Base-by-base conservation (phyloP, 2,888 invertebrate species). In the Helobdella robusta region DNA sequence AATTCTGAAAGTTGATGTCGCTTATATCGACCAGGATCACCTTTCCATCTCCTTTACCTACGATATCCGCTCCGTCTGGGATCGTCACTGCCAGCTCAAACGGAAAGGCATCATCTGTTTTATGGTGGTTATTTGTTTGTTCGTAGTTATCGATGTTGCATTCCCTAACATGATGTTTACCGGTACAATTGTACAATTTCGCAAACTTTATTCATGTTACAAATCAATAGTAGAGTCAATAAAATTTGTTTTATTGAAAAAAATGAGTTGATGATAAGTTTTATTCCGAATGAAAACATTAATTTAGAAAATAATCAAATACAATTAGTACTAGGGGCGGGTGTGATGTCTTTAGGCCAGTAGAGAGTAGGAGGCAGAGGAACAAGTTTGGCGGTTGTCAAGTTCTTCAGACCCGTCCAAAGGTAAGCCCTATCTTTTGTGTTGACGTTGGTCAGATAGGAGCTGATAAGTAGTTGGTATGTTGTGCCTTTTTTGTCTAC, bases 21-120 rank as follows among this genome's bases (percentile, higher is more conserved):
- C 30, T 56, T n/a, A 56, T n/a, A 28, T 56, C 56, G 25, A 56
- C 56, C 32, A 56, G 5, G 56, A 56, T 28, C 28, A 56, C 56
- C 30, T 30, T 25, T 6, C 56, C 56, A 11, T 56, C 56, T 28
- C 1, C 8, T 28, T 56, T 56, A 30, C 56, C 56, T 1, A 18
- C 32, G 25, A 56, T 5, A 11, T 28, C 30, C n/a, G 56, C 20
- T 30, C 56, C 56, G 32, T 56, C 56, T 28, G 56, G 56, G 1
- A 56, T 30, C 6, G 28, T 25, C 4, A 56, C 56, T 4, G 28
- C 56, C 28, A 2, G n/a, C n/a, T n/a, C 4, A 32, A 56, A 56
- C 4, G 28, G 30, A 20, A 56, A 56, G 18, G 56, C 56, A 1
- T 56, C 28, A 6, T 1, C 56, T 56, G 56, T n/a, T n/a, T n/a